phyloP scores from a whole-genome alignment of 2,113 vertebrate genomes.

The Parotia lawesii region DNA sequence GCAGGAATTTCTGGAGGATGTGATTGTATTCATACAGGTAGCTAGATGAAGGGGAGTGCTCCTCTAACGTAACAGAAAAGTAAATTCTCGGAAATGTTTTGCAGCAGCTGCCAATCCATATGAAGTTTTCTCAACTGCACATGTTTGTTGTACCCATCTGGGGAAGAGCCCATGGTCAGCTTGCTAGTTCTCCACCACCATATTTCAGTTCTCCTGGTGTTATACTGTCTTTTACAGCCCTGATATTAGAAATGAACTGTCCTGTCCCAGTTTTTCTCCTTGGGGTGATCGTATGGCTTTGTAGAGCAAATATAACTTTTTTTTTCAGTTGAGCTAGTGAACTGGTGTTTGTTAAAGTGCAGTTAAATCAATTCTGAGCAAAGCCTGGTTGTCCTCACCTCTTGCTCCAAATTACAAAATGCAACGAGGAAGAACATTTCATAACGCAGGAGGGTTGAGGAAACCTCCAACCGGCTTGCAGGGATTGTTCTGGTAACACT shows the following conservation, averaged over 20 bases:
- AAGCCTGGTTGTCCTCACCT: not conserved
- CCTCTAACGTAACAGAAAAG: not conserved
- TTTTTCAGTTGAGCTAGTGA: not conserved
- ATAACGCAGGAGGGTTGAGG: not conserved
- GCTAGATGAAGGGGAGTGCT: not conserved
- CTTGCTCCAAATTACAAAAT: not conserved
- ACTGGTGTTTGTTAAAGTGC: not conserved
- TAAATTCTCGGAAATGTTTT: not conserved
- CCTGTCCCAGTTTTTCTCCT: not conserved
- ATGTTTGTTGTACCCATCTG: rapidly evolving
- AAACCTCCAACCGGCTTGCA: not conserved
- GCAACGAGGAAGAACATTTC: not conserved
- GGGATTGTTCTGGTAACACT: not conserved
- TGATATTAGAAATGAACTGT: not conserved
- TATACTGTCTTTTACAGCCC: not conserved
- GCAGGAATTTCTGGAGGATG: not conserved
- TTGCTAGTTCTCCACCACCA: not conserved
- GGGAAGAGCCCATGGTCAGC: rapidly evolving
- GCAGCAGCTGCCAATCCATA: not conserved
- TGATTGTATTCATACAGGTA: not conserved
- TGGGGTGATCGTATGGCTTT: not conserved
- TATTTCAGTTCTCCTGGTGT: not conserved
- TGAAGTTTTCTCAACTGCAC: rapidly evolving
- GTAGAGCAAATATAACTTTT: not conserved
- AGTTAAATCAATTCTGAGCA: not conserved